Base-by-base conservation (phyloP, 2,888 invertebrate species). In the Habrosyne pyritoides region DNA sequence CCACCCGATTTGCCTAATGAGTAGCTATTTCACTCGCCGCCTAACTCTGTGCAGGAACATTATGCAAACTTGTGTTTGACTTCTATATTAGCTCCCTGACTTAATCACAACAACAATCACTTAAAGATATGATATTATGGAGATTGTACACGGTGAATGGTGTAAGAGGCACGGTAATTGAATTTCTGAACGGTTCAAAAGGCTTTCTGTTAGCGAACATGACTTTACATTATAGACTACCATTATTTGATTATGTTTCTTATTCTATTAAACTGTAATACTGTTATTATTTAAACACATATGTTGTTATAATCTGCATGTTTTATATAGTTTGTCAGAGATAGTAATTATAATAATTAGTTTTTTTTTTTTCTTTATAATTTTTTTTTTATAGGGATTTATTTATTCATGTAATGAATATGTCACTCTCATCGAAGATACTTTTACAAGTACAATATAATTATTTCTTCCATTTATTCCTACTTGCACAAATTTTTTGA, bases 1-100 rank as follows among this genome's bases (percentile, higher is more conserved):
- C 81, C 77, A 78, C 71, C 78, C 84, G 87, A 90, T 91, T 89
- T 89, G 85, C 90, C 84, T 90, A 91, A 90, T 91, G 87, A 90
- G 85, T 77, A 81, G 70, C 84, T 86, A 87, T 85, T 86, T 75
- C 72, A 77, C 71, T 77, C 77, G 68, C 75, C 74, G 69, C 71
- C 76, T 70, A 78, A 79, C 77, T 81, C 76, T 70, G 77, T 73
- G 72, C 81, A 78, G 77, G 81, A 79, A 76, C 84, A 88, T 89
- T 89, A 91, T 91, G 89, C 87, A 84, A 86, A 89, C 81, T 85
- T 83, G 76, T 86, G 81, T 90, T 91, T 89, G 86, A 85, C 82
- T 89, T 88, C 75, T 79, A 78, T 78, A 85, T 86, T 83, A 84
- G 76, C 79, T 79, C 64, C 69, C 74, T 63, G 67, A 77, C 76